phyloP scores from a whole-genome alignment of 2,888 invertebrate genomes.

The Acronicta aceris region DNA sequence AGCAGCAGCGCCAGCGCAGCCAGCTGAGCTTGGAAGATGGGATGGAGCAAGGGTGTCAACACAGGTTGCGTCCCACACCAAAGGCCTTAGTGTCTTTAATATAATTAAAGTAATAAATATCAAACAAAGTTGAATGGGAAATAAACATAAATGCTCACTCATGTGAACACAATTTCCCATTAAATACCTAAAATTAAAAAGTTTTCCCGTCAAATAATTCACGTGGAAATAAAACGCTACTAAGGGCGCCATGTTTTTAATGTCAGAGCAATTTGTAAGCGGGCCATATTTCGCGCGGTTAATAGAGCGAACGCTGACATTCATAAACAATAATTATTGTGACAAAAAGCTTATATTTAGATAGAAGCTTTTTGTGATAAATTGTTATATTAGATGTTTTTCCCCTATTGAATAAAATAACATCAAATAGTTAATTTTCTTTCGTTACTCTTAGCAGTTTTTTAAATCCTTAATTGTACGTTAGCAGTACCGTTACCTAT shows the following conservation, averaged over 20 bases:
- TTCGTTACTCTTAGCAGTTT: no score
- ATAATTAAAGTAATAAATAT: no score
- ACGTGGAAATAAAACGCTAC: slow-evolving; percentile 8
- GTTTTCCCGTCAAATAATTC: slow-evolving; percentile 14
- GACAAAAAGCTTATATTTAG: slow-evolving; percentile 20
- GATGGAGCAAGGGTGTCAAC: no score
- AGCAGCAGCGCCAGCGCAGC: no score
- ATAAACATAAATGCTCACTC: background rate
- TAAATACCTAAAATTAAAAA: background rate
- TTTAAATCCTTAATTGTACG: no score
- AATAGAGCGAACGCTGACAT: slow-evolving; percentile 37
- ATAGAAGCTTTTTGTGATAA: slow-evolving; percentile 9
- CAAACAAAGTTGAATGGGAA: no score
- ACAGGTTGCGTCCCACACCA: no score
- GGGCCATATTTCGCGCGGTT: slow-evolving; percentile 33
- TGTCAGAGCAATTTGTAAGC: slow-evolving; percentile 42
- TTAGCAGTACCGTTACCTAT: no score
- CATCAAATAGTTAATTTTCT: no score
- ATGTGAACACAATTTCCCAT: background rate
- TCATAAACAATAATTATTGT: slow-evolving; percentile 35
- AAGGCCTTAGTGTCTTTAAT: no score
- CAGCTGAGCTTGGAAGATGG: no score
- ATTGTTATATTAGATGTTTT: background rate
- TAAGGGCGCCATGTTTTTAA: slow-evolving; percentile 36
- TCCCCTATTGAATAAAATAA: background rate